Base-by-base conservation (phyloP, 2,113 vertebrate species). In the Corythornis madagascariensis region DNA sequence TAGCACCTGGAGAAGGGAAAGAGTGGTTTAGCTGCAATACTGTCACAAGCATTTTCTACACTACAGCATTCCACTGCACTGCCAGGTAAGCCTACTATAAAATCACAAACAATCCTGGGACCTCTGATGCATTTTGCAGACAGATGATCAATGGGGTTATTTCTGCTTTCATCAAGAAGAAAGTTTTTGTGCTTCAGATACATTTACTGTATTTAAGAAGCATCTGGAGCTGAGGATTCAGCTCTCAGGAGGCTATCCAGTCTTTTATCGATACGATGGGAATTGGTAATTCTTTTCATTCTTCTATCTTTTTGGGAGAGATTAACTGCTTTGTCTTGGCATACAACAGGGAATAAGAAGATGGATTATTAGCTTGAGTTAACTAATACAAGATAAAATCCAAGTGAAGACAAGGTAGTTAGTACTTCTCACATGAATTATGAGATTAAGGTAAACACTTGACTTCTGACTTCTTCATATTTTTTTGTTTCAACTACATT, bases 1-100 rank as follows among this genome's bases (percentile, higher is more conserved):
- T 99, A 70, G 99, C 99, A 90, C 99, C 99, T 99, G 90, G 29
- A 92, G 55, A 66, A 92, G 31, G n/a, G 40, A 48, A 59, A 69
- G 16, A 70, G 17, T 4, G 19, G 31, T 50, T 85, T 29, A 56
- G 43, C 13, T 18, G 22, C n/a, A 67, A 63, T 12, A 31, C 35
- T 25, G 24, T 11, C 33, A 56, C 13, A 48, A 72, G 35, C 31
- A 25, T 22, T 73, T 82, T 65, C 56, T 71, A n/a, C 24, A 3
- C 9, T 16, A 22, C 16, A 48, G 12, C 45, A 66, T 65, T 50
- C 31, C 45, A 63, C 24, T 43, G 14, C 19, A 21, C 26, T 82
- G 57, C 16, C 26, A 53, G 26, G 10, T 43, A 83, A 86, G 26
- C 25, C 33, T 66, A 4, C 47, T 64, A 42, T 16, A 79, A 83